Base-by-base conservation (phyloP, 2,797 vertebrate species). In the Dallia pectoralis region DNA sequence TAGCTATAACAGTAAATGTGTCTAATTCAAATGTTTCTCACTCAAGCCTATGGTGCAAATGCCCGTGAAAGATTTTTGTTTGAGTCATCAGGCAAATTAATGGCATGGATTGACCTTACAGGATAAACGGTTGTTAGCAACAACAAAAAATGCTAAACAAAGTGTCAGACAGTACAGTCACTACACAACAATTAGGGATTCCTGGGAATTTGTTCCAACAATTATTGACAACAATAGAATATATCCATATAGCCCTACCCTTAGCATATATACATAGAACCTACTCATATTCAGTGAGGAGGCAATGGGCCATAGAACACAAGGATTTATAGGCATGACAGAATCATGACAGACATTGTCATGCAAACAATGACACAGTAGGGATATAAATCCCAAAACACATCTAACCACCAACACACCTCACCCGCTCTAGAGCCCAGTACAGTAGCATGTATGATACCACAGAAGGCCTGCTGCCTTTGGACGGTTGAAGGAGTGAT, bases 351-450 rank as follows among this genome's bases (percentile, higher is more conserved):
- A 14, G 59, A 62, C 25, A 19, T 49, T 68, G 44, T 47, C 48
- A 47, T 49, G 29, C 66, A 32, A 29, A 68, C 15, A 27, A 14
- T 29, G 25, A 48, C 7, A 12, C 59, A 30, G 44, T 29, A 25
- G 29, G 25, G 44, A 6, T 49, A 30, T 12, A 36, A 36, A 29
- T 48, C 22, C 25, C 65, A 12, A 15, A 1, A 27, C 3, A 32
- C 22, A 19, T 40, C 33, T 48, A 73, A n/a, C 71, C 36, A 75
- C 70, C 79, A 29, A 70, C 66, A 56, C 69, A 47, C 22, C 15
- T 18, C 33, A 44, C 66, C 22, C 3, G 19, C 36, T 48, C 5
- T 80, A 76, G 79, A 82, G 82, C 82, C 81, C 75, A 62, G 75
- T 74, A 73, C 76, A 72, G 15, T 66, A 56, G n/a, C n/a, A 25